These are phyloP conservation scores for Rhyacophila evoluta DNA, from an alignment of 2,888 invertebrate species.

Conservation along the genomic window DNA sequence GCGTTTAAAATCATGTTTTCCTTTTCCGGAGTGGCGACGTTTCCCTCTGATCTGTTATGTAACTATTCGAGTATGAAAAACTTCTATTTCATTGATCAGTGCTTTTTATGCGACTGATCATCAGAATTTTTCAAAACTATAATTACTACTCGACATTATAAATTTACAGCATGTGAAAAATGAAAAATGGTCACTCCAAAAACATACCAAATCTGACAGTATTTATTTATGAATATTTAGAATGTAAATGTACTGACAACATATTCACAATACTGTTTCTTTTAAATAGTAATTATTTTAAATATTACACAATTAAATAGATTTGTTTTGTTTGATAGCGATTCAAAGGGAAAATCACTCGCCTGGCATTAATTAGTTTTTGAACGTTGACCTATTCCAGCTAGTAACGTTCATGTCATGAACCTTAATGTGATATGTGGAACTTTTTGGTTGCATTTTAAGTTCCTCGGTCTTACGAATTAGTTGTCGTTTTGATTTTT, in stretches of 20 bases:
- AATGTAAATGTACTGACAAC: too few relatives aligned
- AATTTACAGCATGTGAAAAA: too few relatives aligned
- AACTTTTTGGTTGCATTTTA: slow-evolving; percentile 54
- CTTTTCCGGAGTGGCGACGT: not conserved
- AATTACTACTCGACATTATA: too few relatives aligned
- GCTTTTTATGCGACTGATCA: too few relatives aligned
- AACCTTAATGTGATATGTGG: slow-evolving; percentile 54
- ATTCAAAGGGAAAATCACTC: not conserved
- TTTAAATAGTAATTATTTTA: too few relatives aligned
- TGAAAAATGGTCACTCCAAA: too few relatives aligned
- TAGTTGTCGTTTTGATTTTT: slow-evolving; percentile 52
- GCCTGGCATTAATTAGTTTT: slow-evolving; percentile 20
- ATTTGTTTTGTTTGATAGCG: not conserved
- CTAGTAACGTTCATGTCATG: slow-evolving; percentile 50
- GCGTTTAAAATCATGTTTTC: slow-evolving; percentile 42
- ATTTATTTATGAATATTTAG: too few relatives aligned
- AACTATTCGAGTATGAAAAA: not conserved
- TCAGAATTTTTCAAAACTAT: too few relatives aligned
- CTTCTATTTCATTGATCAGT: not conserved
- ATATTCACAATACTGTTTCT: too few relatives aligned
- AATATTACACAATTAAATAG: too few relatives aligned
- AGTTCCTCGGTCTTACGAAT: slow-evolving; percentile 55
- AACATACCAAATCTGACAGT: too few relatives aligned
- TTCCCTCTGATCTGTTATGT: slow-evolving; percentile 29
- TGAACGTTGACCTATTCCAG: slow-evolving; percentile 44